Evolutionary conservation across 1,140 invertebrate species (phyloP), one percentile per base, ranked within the genome.

Genomic region (Tetranychus cinnabarinus): DNA sequence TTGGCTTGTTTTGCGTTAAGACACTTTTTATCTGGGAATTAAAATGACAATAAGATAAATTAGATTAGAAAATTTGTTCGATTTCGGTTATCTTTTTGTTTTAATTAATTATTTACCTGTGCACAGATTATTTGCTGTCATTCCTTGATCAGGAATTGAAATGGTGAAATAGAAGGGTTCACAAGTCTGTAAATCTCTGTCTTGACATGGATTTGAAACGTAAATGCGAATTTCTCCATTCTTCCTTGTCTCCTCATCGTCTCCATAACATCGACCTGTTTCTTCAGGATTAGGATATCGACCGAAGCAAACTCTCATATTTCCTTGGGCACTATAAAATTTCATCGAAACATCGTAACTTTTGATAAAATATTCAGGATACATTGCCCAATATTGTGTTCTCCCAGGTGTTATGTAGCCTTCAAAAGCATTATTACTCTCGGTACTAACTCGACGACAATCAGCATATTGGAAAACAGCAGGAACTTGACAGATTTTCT

Each of bases 361-460:
- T 45, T 45, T 50, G 3, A 58, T 39, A 39, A 64, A 65, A 56
- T 54, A 61, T 42, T 65, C 59, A 12, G 64, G 64, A 56, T 59
- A 64, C 56, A 65, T 63, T 7, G 62, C 62, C 59, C 59, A 62
- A 31, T 65, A 56, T 33, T 65, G 63, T 45, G 34, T 55, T 23
- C 56, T 36, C 1, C 62, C 62, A 1, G 60, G 62, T n/a, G 59
- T 63, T 1, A 64, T 37, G 35, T 45, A 65, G 12, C 59, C 63
- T 1, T 31, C 48, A 33, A 56, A 55, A 4, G 47, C 15, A 3
- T 35, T 56, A n/a, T 12, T 12, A n/a, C 15, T 35, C 34, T 56
- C 48, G 5, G 12, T 13, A 23, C 50, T 52, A 8, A 31, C n/a
- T 8, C 31, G 50, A 12, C 31, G n/a, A 47, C 64, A 65, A 12